Base-by-base conservation (phyloP, 1,140 invertebrate species). In the Euschistus heros region DNA sequence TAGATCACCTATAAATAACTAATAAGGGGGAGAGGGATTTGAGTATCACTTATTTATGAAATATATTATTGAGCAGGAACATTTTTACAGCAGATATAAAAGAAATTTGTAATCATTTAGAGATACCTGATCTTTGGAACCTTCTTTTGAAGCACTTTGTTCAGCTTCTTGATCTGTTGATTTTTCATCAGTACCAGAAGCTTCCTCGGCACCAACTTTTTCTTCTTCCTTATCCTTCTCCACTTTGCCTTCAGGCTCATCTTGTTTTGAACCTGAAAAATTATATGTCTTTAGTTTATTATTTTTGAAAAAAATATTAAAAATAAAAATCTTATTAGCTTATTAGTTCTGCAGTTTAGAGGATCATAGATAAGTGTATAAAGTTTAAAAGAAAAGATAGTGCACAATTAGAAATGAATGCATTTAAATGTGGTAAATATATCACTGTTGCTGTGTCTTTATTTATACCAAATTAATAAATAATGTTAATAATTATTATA, bases 151-250 rank as follows among this genome's bases (percentile, higher is more conserved):
- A 42, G 73, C 62, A 46, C 74, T 68, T 24, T 70, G 62, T 57
- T 74, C 67, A 7, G 71, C 69, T 59, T 61, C 52, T 24, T 77
- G 78, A 10, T 78, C 75, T 24, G 77, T 76, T 2, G 79, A 76
- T 66, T 84, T 80, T 68, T 83, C 79, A 66, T 79, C 80, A 8
- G 83, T 82, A 24, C 79, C 74, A 70, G 79, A 76, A 8, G 81
- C 78, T 69, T 80, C 75, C 42, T 81, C 75, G 59, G 80, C 75
- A 17, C 75, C 70, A 50, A 72, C 72, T 64, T 74, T 72, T 18
- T 82, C 75, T 47, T 78, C 74, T 54, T 76, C 70, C 52, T 77
- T 75, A 68, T 77, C 71, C 60, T 76, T 73, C 65, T 77, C 75
- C 68, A 77, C 71, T 63, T 76, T 73, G 63, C 77, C 70, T 54